phyloP scores from a whole-genome alignment of 2,113 vertebrate genomes.

The Poecilia latipinna region DNA sequence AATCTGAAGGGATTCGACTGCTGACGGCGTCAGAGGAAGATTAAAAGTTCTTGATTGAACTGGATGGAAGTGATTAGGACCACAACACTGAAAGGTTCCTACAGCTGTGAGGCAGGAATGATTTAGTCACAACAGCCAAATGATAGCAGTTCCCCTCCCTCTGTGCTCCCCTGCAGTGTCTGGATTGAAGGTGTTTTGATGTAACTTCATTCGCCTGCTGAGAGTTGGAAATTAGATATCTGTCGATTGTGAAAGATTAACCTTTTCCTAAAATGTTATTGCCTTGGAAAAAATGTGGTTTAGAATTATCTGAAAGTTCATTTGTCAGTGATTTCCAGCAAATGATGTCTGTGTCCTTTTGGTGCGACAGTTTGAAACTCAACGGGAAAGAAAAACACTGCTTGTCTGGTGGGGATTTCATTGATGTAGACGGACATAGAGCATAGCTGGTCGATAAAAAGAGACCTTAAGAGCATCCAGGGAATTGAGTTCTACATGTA shows the following conservation, averaged over 20 bases:
- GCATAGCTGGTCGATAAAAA: not conserved
- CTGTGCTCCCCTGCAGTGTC: not conserved
- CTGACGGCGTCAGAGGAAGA: not conserved
- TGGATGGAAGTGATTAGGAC: not conserved
- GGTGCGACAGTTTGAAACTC: conserved; percentile 56
- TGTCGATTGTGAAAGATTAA: conserved; percentile 68
- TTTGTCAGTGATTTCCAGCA: conserved; percentile 67
- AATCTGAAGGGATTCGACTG: not conserved
- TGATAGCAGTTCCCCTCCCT: not conserved
- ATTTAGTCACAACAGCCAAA: not conserved
- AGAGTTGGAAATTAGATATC: conserved; percentile 40
- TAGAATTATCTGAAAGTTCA: conserved; percentile 72
- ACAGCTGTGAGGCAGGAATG: not conserved
- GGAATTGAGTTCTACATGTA: not conserved
- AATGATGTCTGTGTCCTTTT: conserved; percentile 73
- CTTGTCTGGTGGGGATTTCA: conserved; percentile 11
- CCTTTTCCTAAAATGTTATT: conserved; percentile 75
- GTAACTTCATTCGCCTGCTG: conserved; percentile 10
- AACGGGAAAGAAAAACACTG: conserved; percentile 27
- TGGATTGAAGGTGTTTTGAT: conserved; percentile 30
- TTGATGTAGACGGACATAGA: conserved; percentile 2
- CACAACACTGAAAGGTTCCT: not conserved
- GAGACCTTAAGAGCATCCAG: not conserved
- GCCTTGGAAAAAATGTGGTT: conserved; percentile 45
- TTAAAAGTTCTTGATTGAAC: conserved; percentile 5